These are phyloP conservation scores for Centropyge bicolor DNA, from an alignment of 2,797 vertebrate species.

Conservation along the genomic window DNA sequence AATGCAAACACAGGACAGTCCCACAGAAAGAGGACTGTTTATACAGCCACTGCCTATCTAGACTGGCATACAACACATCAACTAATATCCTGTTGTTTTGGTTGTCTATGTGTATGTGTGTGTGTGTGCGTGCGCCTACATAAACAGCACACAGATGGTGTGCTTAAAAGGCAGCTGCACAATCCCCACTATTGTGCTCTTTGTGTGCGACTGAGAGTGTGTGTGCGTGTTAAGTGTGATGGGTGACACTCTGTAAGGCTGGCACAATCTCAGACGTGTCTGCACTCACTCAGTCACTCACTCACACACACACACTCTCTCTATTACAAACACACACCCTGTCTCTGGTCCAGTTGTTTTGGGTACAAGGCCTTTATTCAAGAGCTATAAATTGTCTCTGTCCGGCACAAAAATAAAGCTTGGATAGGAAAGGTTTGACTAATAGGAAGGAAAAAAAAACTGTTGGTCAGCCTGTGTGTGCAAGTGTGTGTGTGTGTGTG, in stretches of 20 bases:
- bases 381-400: constrained; percentile 69
- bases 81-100: constrained; percentile 71
- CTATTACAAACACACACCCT: constrained; percentile 35
- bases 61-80: constrained; percentile 54
- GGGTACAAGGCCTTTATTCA: constrained; percentile 69
- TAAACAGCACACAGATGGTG: constrained; percentile 77
- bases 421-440: constrained; percentile 50
- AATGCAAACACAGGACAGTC: constrained; percentile 50
- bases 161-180: constrained; percentile 76
- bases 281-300: background rate
- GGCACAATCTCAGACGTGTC: constrained; percentile 54
- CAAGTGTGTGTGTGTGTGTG: constrained; percentile 53
- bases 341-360: constrained; percentile 60
- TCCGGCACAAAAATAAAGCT: constrained; percentile 68
- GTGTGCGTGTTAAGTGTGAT: constrained; percentile 61
- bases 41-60: constrained; percentile 53
- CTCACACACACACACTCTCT: constrained; percentile 18
- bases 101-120: constrained; percentile 40
- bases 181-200: constrained; percentile 73
- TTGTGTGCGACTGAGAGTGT: constrained; percentile 45
- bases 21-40: constrained; percentile 61
- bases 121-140: constrained; percentile 21
- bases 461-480: constrained; percentile 51
- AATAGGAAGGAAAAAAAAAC: constrained; percentile 57
- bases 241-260: constrained; percentile 66